Conservation (phyloP, 2,797 vertebrate genomes). For the Spea hammondii region DNA sequence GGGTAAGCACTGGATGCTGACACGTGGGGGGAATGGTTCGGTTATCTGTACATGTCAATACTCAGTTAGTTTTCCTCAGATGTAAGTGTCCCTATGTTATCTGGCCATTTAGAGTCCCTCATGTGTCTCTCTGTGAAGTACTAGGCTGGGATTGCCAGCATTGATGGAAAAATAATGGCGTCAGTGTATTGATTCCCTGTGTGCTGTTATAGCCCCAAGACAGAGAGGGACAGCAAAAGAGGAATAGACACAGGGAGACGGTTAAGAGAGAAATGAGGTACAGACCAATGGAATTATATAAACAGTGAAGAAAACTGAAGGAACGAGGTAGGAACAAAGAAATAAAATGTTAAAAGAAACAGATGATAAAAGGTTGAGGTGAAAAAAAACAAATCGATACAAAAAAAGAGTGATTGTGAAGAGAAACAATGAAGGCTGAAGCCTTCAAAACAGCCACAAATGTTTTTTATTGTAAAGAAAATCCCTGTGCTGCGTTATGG, state of each 20-base stretch:
- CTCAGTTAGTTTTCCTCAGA: constrained; percentile 33
- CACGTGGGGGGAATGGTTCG: constrained; percentile 18
- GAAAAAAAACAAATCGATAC: too few relatives aligned
- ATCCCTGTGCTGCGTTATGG: too few relatives aligned
- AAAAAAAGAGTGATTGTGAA: too few relatives aligned
- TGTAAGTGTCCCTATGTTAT: constrained; percentile 36
- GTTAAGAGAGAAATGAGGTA: not conserved
- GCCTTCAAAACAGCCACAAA: too few relatives aligned
- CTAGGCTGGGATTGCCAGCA: constrained; percentile 30
- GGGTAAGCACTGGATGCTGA: constrained; percentile 25
- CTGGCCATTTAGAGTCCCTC: constrained; percentile 32
- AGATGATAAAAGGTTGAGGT: not conserved
- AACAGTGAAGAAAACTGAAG: too few relatives aligned
- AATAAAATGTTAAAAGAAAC: not conserved
- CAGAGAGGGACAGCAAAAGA: constrained; percentile 34
- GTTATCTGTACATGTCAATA: constrained; percentile 41
- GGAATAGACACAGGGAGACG: constrained; percentile 6
- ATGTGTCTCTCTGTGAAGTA: constrained; percentile 30
- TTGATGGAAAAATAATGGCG: constrained; percentile 51
- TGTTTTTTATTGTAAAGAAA: too few relatives aligned
- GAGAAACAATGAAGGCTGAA: not conserved
- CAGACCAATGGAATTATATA: not conserved
- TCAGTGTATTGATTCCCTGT: constrained; percentile 42
- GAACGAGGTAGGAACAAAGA: not conserved
- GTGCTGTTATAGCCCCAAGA: constrained; percentile 47